A percentile compares a stretch with the other conserved stretches of the same genome.
phyloP scores from a whole-genome alignment of 1,140 invertebrate species.

The Batillaria attramentaria region DNA sequence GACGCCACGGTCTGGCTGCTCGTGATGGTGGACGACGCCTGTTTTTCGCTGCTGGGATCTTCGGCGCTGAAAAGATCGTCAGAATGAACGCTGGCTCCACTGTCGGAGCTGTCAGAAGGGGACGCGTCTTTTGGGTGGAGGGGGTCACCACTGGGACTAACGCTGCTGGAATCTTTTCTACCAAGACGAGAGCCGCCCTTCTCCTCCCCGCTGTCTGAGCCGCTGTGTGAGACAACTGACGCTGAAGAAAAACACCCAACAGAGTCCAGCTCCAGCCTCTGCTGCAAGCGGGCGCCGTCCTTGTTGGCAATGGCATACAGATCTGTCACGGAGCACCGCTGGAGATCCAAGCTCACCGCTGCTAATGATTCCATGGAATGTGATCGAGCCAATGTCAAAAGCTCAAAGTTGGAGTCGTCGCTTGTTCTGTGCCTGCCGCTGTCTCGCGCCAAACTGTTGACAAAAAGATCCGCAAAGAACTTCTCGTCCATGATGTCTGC shows the following conservation, averaged over 20 bases:
- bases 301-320: slow-evolving; percentile 28
- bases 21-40: neutral
- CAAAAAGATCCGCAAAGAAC: slow-evolving; percentile 10
- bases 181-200: neutral
- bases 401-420: neutral
- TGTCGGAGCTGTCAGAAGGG: neutral
- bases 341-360: slow-evolving; percentile 26
- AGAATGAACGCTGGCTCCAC: slow-evolving; percentile 27
- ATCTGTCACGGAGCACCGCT: slow-evolving; percentile 29
- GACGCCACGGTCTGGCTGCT: slow-evolving; percentile 19
- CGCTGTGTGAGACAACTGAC: neutral
- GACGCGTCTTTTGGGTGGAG: neutral
- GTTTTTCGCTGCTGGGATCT: neutral
- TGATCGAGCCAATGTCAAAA: neutral
- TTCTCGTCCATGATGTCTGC: slow-evolving; percentile 24
- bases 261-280: slow-evolving; percentile 14
- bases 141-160: neutral
- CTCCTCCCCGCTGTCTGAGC: slow-evolving; percentile 1
- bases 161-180: neutral
- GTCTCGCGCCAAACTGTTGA: neutral
- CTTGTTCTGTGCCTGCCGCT: neutral
- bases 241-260: neutral
- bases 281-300: slow-evolving; percentile 20
- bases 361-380: neutral
- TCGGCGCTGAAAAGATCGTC: slow-evolving; percentile 7